These are phyloP conservation scores for Heliconius himera DNA, from an alignment of 1,140 invertebrate genomes.

Conservation along the genomic window DNA sequence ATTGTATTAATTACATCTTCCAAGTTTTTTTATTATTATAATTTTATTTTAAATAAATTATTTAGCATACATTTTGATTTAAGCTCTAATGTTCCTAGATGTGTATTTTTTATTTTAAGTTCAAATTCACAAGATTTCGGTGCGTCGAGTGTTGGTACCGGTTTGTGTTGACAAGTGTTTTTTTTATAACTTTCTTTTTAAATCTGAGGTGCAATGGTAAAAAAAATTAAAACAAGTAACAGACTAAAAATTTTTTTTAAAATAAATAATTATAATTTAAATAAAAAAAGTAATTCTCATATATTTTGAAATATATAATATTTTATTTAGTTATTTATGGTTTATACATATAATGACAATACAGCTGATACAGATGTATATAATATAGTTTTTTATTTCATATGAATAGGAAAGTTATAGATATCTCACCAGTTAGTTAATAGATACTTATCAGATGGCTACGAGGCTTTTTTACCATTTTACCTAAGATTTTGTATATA, in stretches of 20 bases:
- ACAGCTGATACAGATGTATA: neutral
- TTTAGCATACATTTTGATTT: constrained; percentile 67
- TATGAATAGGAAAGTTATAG: neutral
- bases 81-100: constrained; percentile 78
- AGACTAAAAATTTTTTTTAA: neutral
- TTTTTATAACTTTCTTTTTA: neutral
- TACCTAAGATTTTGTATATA: constrained; percentile 17
- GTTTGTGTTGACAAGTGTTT: constrained; percentile 16
- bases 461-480: neutral
- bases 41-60: constrained; percentile 60
- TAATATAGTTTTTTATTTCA: neutral
- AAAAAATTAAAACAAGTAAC: neutral
- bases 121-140: constrained; percentile 41
- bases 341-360: neutral
- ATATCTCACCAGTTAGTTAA: neutral
- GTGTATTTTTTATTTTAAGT: constrained; percentile 68
- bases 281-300: too few species aligned
- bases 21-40: constrained; percentile 42
- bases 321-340: neutral
- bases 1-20: constrained; percentile 48
- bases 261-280: neutral
- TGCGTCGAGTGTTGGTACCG: constrained; percentile 34
- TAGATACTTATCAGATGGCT: neutral
- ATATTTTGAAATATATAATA: too few species aligned
- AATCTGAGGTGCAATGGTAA: constrained; percentile 3